Percentiles rank a stretch among this genome's conserved stretches.
These are phyloP conservation scores for Drosophila biarmipes DNA, from an alignment of 1,140 invertebrate species.

Conservation along the genomic window DNA sequence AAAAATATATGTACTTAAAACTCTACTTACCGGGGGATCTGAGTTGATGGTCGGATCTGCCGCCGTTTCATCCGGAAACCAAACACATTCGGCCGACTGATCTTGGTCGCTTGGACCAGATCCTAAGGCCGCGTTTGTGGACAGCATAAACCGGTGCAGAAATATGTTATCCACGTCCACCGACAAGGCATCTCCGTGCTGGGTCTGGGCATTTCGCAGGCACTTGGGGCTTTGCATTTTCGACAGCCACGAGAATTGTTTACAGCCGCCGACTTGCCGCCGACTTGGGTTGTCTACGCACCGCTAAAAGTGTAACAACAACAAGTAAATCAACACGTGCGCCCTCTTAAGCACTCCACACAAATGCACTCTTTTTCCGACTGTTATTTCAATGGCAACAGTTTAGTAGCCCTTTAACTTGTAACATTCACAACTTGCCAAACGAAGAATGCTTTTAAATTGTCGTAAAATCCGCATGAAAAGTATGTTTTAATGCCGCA, in stretches of 20 bases:
- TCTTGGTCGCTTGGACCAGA: background rate
- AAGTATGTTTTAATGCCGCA: background rate
- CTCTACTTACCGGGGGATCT: slow-evolving; percentile 2
- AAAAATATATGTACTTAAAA: background rate
- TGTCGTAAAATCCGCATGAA: slow-evolving; percentile 35
- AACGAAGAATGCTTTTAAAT: slow-evolving; percentile 3
- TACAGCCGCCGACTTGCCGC: slow-evolving; percentile 22
- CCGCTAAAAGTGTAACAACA: slow-evolving; percentile 24
- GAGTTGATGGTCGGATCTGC: too few species aligned
- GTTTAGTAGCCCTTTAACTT: background rate
- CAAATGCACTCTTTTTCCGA: background rate
- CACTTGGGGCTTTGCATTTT: slow-evolving; percentile 51
- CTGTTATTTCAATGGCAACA: background rate
- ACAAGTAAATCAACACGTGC: slow-evolving; percentile 43
- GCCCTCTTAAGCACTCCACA: background rate
- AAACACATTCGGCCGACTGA: slow-evolving; percentile 20
- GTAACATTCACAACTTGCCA: slow-evolving; percentile 17
- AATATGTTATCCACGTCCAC: slow-evolving; percentile 67
- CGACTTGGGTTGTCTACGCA: slow-evolving; percentile 3
- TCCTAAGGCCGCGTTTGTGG: background rate
- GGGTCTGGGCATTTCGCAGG: slow-evolving; percentile 60
- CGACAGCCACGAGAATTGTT: slow-evolving; percentile 15
- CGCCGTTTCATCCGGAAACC: slow-evolving; percentile 19
- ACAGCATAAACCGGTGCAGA: slow-evolving; percentile 43
- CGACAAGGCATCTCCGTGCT: slow-evolving; percentile 45